Percentiles rank a stretch among this genome's conserved stretches.
Evolutionary conservation across 2,888 invertebrate genomes (phyloP).

Genomic region (Sthenelais limicola): DNA sequence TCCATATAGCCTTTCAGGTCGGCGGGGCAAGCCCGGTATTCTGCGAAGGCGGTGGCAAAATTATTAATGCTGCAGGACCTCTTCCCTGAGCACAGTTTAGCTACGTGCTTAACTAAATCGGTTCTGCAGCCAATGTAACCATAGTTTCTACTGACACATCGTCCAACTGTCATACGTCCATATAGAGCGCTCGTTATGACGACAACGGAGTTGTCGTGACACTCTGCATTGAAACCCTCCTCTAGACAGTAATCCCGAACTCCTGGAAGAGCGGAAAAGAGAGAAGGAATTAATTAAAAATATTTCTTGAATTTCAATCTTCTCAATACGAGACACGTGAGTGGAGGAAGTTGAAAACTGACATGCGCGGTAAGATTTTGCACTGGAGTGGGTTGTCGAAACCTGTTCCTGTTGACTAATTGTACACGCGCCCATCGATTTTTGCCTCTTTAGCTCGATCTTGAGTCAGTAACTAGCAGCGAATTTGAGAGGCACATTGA

Average conservation of each 20-base stretch:
- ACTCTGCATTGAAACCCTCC: constrained; percentile 45
- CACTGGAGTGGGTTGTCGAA: too few species aligned
- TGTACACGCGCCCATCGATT: too few species aligned
- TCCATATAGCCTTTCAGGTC: constrained; percentile 48
- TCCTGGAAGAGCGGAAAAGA: constrained; percentile 8
- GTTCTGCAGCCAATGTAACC: constrained; percentile 46
- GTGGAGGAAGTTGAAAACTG: too few species aligned
- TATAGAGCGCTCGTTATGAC: constrained; percentile 43
- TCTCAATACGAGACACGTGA: too few species aligned
- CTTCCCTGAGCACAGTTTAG: constrained; percentile 47
- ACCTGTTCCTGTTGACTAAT: too few species aligned
- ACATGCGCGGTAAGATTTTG: too few species aligned
- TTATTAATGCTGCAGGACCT: constrained; percentile 42
- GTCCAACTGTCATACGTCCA: constrained; percentile 47
- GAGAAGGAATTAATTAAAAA: not conserved
- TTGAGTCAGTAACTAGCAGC: too few species aligned
- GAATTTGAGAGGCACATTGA: too few species aligned
- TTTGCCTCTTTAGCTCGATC: too few species aligned
- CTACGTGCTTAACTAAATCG: constrained; percentile 43
- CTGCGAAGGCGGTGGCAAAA: constrained; percentile 41
- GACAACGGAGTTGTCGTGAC: constrained; percentile 41
- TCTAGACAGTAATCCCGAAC: constrained; percentile 46
- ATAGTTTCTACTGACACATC: constrained; percentile 46
- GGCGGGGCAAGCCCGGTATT: constrained; percentile 41
- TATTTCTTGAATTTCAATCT: not conserved